These are phyloP conservation scores for Pygocentrus nattereri DNA, from an alignment of 2,797 vertebrate species.

Conservation along the genomic window DNA sequence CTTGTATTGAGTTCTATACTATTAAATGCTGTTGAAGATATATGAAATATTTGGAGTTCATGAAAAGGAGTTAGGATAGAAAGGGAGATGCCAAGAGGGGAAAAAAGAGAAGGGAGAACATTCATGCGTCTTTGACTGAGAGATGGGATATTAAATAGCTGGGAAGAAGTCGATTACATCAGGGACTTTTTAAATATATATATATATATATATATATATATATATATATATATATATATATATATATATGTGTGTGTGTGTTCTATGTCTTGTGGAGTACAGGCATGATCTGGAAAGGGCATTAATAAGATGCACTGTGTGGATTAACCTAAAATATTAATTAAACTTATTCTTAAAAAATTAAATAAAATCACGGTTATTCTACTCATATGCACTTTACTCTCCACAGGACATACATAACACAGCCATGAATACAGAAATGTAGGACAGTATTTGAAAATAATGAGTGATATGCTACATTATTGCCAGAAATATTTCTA, in stretches of 20 bases:
- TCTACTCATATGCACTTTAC: too few species aligned
- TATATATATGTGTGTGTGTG: too few species aligned
- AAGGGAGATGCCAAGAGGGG: slow-evolving; percentile 16
- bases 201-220: too few species aligned
- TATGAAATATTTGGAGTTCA: too few species aligned
- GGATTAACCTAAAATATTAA: too few species aligned
- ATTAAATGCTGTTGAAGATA: too few species aligned
- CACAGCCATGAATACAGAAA: background rate
- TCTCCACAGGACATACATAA: background rate
- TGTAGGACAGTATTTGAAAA: background rate
- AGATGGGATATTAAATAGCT: slow-evolving; percentile 35
- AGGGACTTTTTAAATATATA: too few species aligned
- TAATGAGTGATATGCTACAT: background rate
- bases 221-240: too few species aligned
- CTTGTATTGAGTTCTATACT: too few species aligned
- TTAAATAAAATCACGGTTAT: background rate
- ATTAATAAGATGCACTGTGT: background rate
- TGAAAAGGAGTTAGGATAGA: slow-evolving; percentile 4
- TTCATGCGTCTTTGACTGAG: slow-evolving; percentile 29
- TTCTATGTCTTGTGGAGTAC: background rate
- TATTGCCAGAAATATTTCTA: background rate
- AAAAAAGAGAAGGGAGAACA: slow-evolving; percentile 34
- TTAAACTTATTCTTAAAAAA: too few species aligned
- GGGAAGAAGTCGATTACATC: slow-evolving; percentile 24
- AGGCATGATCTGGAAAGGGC: background rate